Evolutionary conservation across 2,113 vertebrate genomes (phyloP).

Genomic region (Melanotaenia duboulayi): DNA sequence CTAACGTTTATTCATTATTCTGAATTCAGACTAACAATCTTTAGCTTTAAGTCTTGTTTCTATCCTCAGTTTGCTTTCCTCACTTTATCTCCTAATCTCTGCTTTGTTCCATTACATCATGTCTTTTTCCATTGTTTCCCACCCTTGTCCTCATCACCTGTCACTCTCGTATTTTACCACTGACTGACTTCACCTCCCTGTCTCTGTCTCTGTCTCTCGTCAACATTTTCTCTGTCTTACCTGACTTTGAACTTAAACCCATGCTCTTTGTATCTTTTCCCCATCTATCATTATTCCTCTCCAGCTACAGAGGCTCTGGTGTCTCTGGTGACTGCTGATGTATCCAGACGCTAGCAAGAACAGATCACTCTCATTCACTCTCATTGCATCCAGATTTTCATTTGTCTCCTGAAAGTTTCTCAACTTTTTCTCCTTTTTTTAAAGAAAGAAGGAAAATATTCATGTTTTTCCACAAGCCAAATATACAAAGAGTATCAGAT

Average conservation of each 20-base stretch:
- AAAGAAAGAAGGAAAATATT: constrained; percentile 35
- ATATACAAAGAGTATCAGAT: constrained; percentile 15
- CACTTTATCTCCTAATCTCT: constrained; percentile 11
- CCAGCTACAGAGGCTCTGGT: constrained; percentile 15
- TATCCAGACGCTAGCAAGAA: constrained; percentile 50
- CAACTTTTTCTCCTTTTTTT: constrained; percentile 12
- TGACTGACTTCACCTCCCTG: constrained; percentile 54
- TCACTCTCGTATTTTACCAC: constrained; percentile 38
- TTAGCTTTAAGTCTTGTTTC: not conserved
- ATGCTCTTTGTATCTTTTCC: constrained; percentile 46
- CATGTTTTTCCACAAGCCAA: constrained; percentile 32
- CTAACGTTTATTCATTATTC: constrained; percentile 36
- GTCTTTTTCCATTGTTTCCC: constrained; percentile 36
- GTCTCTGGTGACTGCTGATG: constrained; percentile 46
- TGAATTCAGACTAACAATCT: constrained; percentile 7
- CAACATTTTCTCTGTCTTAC: constrained; percentile 55
- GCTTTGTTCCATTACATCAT: constrained; percentile 16
- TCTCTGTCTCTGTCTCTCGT: constrained; percentile 41
- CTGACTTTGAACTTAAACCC: constrained; percentile 63
- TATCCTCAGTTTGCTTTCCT: constrained; percentile 17
- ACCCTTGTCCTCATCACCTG: constrained; percentile 42
- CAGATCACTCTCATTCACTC: no score
- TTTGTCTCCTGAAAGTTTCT: constrained; percentile 35
- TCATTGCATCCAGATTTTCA: constrained; percentile 42
- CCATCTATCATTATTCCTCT: constrained; percentile 58